phyloP scores from a whole-genome alignment of 2,797 vertebrate genomes.

The Hydrolagus colliei region DNA sequence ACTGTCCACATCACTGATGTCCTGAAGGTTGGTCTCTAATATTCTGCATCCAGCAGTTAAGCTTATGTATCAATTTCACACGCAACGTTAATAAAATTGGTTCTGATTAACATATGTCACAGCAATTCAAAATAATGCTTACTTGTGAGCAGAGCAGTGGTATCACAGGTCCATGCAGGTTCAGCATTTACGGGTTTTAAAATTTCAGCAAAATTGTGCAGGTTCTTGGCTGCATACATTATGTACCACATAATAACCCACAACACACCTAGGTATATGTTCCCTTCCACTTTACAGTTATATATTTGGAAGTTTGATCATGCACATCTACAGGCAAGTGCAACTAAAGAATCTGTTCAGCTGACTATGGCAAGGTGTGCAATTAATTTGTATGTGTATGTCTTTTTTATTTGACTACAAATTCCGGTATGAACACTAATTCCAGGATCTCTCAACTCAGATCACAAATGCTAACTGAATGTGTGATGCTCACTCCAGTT shows the following conservation, averaged over 20 bases:
- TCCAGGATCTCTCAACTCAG: constrained; percentile 37
- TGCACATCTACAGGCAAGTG: constrained; percentile 80
- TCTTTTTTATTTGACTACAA: constrained; percentile 70
- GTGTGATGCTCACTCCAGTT: not conserved
- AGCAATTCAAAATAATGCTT: constrained; percentile 18
- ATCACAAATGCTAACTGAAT: not conserved
- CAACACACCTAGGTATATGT: constrained; percentile 24
- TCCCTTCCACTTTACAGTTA: constrained; percentile 42
- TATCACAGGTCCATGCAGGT: constrained; percentile 12
- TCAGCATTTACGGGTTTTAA: constrained; percentile 28
- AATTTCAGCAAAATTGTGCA: constrained; percentile 6
- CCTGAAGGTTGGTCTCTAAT: not conserved
- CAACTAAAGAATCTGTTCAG: constrained; percentile 63
- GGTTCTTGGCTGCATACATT: constrained; percentile 11
- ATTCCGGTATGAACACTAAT: constrained; percentile 64
- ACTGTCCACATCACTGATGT: not conserved
- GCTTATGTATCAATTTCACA: not conserved
- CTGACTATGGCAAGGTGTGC: constrained; percentile 75
- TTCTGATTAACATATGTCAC: constrained; percentile 10
- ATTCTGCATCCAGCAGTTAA: not conserved
- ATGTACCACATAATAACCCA: constrained; percentile 24
- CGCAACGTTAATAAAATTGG: not conserved
- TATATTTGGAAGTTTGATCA: constrained; percentile 75
- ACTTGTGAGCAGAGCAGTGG: not conserved
- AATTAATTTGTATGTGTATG: constrained; percentile 44